These are phyloP conservation scores for Callaeas wilsoni DNA, from an alignment of 2,113 vertebrate species.

Conservation along the genomic window DNA sequence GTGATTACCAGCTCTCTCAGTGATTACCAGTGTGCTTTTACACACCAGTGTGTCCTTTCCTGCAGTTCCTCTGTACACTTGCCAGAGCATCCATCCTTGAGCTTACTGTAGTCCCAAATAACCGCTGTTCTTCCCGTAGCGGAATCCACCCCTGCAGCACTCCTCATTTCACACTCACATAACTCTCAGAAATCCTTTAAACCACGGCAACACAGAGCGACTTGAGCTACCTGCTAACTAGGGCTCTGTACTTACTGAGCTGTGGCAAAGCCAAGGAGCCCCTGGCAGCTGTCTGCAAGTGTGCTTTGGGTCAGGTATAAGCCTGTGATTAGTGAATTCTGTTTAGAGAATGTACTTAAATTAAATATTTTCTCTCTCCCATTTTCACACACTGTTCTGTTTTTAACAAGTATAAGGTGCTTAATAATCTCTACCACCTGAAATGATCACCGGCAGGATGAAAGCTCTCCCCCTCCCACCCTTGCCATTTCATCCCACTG, in stretches of 20 bases:
- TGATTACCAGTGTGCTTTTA: rapidly evolving
- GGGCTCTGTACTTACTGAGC: not conserved
- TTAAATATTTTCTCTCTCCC: not conserved
- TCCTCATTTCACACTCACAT: not conserved
- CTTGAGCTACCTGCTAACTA: not conserved
- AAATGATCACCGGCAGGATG: not conserved
- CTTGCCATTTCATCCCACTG: not conserved
- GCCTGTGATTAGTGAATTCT: not conserved
- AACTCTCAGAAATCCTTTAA: not conserved
- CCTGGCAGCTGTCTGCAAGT: not conserved
- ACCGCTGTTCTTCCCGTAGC: not conserved
- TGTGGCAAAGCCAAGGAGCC: not conserved
- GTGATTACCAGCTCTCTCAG: not conserved
- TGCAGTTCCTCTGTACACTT: not conserved
- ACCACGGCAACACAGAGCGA: not conserved
- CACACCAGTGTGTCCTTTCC: not conserved
- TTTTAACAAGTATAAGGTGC: not conserved
- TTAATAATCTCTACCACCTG: not conserved
- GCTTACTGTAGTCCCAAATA: not conserved
- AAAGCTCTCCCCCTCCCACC: not conserved
- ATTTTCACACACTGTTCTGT: not conserved
- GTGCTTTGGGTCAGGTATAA: not conserved
- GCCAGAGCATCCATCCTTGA: not conserved
- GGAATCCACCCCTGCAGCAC: not conserved
- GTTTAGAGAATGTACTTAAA: not conserved